Evolutionary conservation across 2,888 invertebrate genomes (phyloP), one percentile per base, ranked within the genome.

Genomic region (Pseudanteris insignis): DNA sequence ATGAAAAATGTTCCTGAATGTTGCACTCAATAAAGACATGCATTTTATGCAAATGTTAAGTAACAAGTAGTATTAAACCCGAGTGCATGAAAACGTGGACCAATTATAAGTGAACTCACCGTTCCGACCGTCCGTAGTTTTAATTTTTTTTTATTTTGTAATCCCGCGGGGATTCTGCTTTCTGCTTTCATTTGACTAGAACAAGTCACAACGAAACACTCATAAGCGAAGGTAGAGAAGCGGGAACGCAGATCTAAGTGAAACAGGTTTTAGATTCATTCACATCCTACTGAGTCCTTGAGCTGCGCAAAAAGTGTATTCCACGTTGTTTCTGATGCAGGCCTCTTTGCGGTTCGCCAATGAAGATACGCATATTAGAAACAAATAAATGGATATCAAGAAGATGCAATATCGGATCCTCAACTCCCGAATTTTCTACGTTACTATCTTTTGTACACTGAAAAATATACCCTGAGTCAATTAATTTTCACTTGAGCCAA

Each of bases 251-350:
- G 58, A 44, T 12, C 33, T 58, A 63, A 43, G 61, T 54, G 70
- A 68, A 76, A 76, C 76, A 75, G 76, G 76, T 76, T 76, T 73
- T 74, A 74, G 72, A 76, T 74, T 76, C 76, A 76, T 76, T 76
- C 76, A 75, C 76, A 68, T 75, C 74, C 69, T 68, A 57, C 40
- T 61, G 61, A 70, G 74, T 65, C 75, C 76, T 76, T 76, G 74
- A 65, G 67, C 59, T 26, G 50, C 32, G 69, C 68, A 72, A 74
- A 74, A 74, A 73, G 63, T 64, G 67, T 69, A 65, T 43, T 48
- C 66, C 67, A 62, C 67, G 67, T 67, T 68, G 67, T 70, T 68
- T 62, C 68, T 70, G 64, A 68, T 55, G 57, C 63, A 64, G 63
- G 50, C 63, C 65, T 62, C 67, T 46, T 14, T 32, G 43, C 26